Percentiles rank a stretch among this genome's conserved stretches.
Conservation (phyloP, 2,797 vertebrate species). For the Limosa lapponica region DNA sequence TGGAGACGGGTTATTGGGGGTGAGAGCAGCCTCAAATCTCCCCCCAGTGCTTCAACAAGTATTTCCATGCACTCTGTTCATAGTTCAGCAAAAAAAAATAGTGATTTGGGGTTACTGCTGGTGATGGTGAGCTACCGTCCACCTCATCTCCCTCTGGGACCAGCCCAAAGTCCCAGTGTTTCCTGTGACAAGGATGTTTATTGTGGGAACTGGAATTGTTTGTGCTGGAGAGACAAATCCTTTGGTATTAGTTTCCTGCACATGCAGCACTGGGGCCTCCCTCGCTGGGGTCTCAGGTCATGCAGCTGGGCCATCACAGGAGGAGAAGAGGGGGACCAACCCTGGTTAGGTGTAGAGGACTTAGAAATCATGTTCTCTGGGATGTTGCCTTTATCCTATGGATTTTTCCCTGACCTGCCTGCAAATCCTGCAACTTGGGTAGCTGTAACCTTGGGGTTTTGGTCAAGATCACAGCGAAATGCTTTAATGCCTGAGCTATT, state of each 20-base stretch:
- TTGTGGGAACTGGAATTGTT: background rate
- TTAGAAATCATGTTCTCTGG: background rate
- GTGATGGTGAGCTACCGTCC: background rate
- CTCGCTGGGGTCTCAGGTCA: background rate
- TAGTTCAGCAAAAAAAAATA: background rate
- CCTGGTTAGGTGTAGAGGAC: background rate
- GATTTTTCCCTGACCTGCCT: background rate
- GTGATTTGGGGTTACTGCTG: background rate
- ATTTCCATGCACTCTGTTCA: background rate
- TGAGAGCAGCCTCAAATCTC: background rate
- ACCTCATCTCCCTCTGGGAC: rapidly evolving
- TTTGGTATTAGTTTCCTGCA: background rate
- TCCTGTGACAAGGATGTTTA: background rate
- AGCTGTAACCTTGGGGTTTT: background rate
- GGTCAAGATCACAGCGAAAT: background rate
- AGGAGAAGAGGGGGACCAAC: background rate
- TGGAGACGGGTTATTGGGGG: background rate
- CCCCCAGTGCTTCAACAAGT: too few species aligned
- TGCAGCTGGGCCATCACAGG: too few species aligned
- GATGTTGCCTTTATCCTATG: background rate
- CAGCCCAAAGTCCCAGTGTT: background rate
- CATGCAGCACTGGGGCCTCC: background rate
- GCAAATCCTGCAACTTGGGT: background rate
- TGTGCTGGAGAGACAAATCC: background rate
- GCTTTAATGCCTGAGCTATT: background rate